Evolutionary conservation across 2,113 vertebrate species (phyloP).

Genomic region (Sorex araneus): DNA sequence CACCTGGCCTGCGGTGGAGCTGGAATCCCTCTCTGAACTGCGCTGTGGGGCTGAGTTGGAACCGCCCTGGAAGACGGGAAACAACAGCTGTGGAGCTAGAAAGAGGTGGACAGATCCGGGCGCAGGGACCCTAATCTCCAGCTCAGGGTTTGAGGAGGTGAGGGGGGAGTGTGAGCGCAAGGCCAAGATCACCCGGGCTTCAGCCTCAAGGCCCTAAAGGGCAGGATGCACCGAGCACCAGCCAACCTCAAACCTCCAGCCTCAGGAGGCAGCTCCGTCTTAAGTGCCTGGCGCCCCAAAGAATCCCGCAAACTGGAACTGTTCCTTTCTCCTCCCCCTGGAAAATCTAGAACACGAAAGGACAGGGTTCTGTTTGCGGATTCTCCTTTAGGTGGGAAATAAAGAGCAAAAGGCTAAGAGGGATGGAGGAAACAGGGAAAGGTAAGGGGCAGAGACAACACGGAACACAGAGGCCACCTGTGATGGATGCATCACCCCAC

Average conservation of each 20-base stretch:
- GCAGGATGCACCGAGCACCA: too few relatives aligned
- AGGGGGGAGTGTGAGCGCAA: neutral
- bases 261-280: neutral
- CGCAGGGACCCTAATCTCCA: neutral
- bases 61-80: neutral
- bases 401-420: constrained; percentile 66
- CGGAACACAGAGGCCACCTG: constrained; percentile 7
- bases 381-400: constrained; percentile 59
- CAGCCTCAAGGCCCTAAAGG: constrained; percentile 4
- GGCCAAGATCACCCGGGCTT: neutral
- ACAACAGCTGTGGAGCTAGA: neutral
- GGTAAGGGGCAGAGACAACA: neutral
- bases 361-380: constrained; percentile 34
- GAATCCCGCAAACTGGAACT: neutral
- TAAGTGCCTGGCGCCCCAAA: neutral
- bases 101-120: neutral
- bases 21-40: neutral
- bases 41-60: neutral
- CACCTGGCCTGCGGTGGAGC: neutral
- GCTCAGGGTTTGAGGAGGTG: neutral
- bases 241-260: neutral
- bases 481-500: neutral
- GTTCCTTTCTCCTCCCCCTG: neutral
- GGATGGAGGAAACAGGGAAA: neutral
- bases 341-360: constrained; percentile 23